Conservation (phyloP, 2,113 vertebrate genomes). For the Serinus canaria region DNA sequence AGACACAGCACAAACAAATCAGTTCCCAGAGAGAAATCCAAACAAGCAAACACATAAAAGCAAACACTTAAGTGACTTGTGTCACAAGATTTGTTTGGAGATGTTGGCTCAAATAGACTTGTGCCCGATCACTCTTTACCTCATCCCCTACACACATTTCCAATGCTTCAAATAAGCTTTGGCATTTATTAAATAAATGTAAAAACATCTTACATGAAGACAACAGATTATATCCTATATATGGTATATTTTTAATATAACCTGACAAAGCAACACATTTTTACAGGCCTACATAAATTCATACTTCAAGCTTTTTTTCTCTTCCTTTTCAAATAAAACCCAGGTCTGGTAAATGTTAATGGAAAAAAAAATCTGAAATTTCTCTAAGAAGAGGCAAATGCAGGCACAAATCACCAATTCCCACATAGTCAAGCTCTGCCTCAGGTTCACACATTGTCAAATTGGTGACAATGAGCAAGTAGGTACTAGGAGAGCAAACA, state of each 20-base stretch:
- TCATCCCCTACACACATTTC: neutral
- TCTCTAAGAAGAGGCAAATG: neutral
- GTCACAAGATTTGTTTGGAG: neutral
- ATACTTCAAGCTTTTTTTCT: neutral
- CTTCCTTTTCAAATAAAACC: neutral
- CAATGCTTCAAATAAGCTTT: neutral
- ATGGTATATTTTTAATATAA: neutral
- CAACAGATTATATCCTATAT: neutral
- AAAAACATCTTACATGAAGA: neutral
- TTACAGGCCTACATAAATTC: neutral
- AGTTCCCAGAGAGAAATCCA: neutral
- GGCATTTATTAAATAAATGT: neutral
- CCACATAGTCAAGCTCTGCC: neutral
- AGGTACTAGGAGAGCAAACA: neutral
- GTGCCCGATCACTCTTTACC: neutral
- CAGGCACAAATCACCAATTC: neutral
- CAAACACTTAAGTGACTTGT: neutral
- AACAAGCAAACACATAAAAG: neutral
- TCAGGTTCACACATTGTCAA: neutral
- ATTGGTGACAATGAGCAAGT: neutral
- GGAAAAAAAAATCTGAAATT: neutral
- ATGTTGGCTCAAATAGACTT: neutral
- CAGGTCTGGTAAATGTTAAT: neutral
- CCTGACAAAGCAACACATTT: neutral
- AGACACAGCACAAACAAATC: neutral